phyloP scores from a whole-genome alignment of 2,888 invertebrate genomes.

The Augochlorella aurata region DNA sequence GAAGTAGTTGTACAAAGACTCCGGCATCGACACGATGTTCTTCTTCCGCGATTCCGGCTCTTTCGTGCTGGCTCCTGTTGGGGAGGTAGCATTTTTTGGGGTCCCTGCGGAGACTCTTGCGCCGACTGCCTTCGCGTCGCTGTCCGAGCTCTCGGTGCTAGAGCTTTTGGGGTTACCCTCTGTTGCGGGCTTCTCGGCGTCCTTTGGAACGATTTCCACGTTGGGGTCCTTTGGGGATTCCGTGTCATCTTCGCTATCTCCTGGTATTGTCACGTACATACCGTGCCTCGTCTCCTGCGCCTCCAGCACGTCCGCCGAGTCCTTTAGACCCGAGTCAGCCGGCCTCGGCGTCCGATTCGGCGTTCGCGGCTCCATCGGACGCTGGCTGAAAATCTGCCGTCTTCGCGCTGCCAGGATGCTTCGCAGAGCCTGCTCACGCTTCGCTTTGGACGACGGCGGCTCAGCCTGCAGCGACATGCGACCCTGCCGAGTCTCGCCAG shows the following conservation, averaged over 20 bases:
- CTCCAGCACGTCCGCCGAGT: constrained; percentile 71
- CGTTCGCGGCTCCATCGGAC: constrained; percentile 73
- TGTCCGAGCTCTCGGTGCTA: constrained; percentile 31
- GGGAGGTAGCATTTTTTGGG: neutral
- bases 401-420: constrained; percentile 85
- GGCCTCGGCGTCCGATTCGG: constrained; percentile 52
- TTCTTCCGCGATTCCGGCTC: constrained; percentile 82
- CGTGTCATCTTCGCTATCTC: constrained; percentile 31
- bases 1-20: constrained; percentile 86
- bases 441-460: constrained; percentile 72
- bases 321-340: constrained; percentile 38
- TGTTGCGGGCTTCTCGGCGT: constrained; percentile 17
- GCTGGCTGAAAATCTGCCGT: constrained; percentile 84
- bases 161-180: constrained; percentile 15
- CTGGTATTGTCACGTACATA: constrained; percentile 68
- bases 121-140: constrained; percentile 32
- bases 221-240: neutral
- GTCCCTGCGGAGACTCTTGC: constrained; percentile 18
- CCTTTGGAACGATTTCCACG: constrained; percentile 21
- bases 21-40: constrained; percentile 85
- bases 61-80: constrained; percentile 67
- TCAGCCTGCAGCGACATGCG: constrained; percentile 72
- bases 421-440: constrained; percentile 75
- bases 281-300: constrained; percentile 75
- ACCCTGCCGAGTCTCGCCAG: constrained; percentile 71